Base-by-base conservation (phyloP, 2,888 invertebrate species). In the Drosophila glabriapex region DNA sequence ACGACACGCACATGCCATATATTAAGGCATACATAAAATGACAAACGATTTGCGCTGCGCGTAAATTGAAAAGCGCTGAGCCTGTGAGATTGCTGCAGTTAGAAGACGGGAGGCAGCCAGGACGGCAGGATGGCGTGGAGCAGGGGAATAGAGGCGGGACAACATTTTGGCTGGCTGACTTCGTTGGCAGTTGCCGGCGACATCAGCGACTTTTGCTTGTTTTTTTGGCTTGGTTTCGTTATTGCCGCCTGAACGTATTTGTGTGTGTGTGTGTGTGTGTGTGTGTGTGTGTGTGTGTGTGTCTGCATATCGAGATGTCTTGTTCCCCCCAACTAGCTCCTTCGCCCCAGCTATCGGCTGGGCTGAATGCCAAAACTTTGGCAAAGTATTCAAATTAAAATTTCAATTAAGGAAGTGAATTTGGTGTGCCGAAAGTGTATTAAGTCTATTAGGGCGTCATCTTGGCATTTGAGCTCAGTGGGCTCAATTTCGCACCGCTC, bases 391-490 rank as follows among this genome's bases (percentile, higher is more conserved):
- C 89, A 90, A 90, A 89, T 89, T 89, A 89, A 89, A 89, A 90
- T 89, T 89, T 90, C 90, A 89, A 89, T 89, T 89, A 89, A 83
- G 89, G 84, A 88, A 90, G 90, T 89, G 88, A 86, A 89, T 88
- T 89, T 88, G 87, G 87, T 86, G 85, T 83, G 85, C 84, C 78
- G 80, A 90, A 89, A 89, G 88, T 84, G 86, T 87, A 87, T 87
- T 87, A 89, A 89, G 90, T 88, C 84, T 84, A 85, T 89, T 85
- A 79, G 79, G 78, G 83, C 82, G 85, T 84, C 89, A 85, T 87
- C 85, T 85, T 85, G 85, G 85, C 83, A 87, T 87, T 85, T 82
- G 78, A 79, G 78, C 79, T 71, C 60, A 50, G 56, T 59, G 64
- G 62, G 55, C 68, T 68, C 66, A 55, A 68, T 66, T 28, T 68